Evolutionary conservation across 2,888 invertebrate genomes (phyloP).

Genomic region (Epirrhoe alternata): DNA sequence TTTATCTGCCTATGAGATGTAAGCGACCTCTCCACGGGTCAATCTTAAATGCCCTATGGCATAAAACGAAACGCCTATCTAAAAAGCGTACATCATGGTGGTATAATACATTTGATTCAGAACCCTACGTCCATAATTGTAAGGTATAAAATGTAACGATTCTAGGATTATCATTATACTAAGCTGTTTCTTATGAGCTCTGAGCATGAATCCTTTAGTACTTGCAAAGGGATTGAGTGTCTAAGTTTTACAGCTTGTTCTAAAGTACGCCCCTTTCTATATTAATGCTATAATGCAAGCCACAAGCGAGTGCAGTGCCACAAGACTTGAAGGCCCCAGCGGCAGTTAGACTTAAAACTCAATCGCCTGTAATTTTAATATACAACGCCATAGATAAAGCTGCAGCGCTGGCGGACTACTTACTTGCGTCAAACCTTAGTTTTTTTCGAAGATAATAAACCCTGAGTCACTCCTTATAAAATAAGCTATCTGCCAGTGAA

Average conservation of each 20-base stretch:
- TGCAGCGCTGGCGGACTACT: too few species aligned
- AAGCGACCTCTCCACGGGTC: slow-evolving; percentile 19
- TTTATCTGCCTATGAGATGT: slow-evolving; percentile 3
- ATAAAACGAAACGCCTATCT: slow-evolving; percentile 14
- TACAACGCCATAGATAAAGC: too few species aligned
- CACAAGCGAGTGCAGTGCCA: background rate
- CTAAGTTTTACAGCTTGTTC: background rate
- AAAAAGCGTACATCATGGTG: background rate
- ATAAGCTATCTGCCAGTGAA: too few species aligned
- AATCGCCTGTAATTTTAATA: too few species aligned
- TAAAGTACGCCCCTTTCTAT: background rate
- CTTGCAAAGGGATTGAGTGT: background rate
- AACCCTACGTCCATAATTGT: background rate
- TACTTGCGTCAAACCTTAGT: too few species aligned
- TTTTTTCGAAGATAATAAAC: too few species aligned
- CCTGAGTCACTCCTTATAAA: too few species aligned
- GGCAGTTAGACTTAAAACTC: too few species aligned
- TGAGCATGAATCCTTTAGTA: background rate
- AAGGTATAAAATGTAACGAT: background rate
- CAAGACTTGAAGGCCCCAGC: background rate
- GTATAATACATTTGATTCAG: slow-evolving; percentile 1
- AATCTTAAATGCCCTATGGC: slow-evolving; percentile 13
- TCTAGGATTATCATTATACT: background rate
- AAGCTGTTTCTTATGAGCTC: background rate
- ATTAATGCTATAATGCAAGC: background rate